Evolutionary conservation across 2,888 invertebrate genomes (phyloP).

Genomic region (Rotaria socialis): DNA sequence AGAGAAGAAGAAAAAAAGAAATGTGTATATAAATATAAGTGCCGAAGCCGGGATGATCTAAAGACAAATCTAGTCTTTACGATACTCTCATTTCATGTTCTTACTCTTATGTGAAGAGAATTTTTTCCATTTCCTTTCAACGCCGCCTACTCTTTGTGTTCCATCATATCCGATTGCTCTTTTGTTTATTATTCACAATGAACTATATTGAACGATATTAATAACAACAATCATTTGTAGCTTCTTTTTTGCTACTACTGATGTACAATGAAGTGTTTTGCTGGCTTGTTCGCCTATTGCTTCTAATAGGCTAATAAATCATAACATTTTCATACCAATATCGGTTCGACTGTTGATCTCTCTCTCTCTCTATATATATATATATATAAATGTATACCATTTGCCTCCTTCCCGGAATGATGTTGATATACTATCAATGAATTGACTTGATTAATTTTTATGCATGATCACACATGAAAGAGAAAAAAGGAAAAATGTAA

Average conservation of each 20-base stretch:
- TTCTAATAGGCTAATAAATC: not conserved
- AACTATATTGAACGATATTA: not conserved
- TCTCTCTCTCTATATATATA: too few relatives aligned
- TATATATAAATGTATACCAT: not conserved
- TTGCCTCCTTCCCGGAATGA: not conserved
- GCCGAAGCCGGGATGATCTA: slow-evolving; percentile 26
- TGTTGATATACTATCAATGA: not conserved
- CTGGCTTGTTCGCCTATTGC: not conserved
- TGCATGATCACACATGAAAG: slow-evolving; percentile 25
- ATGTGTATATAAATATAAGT: not conserved
- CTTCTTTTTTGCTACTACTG: not conserved
- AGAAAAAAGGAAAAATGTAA: not conserved
- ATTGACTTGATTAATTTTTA: slow-evolving; percentile 1
- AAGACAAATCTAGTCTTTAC: slow-evolving; percentile 11
- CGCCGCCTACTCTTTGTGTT: slow-evolving; percentile 24
- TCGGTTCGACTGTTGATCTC: not conserved
- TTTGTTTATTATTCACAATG: not conserved
- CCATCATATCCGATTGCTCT: slow-evolving; percentile 23
- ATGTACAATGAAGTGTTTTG: not conserved
- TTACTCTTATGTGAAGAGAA: slow-evolving; percentile 4
- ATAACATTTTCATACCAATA: not conserved
- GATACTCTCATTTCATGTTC: not conserved
- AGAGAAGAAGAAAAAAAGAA: not conserved
- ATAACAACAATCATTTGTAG: not conserved
- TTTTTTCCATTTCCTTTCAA: slow-evolving; percentile 26